Evolutionary conservation across 2,113 vertebrate species (phyloP), one percentile per base, ranked within the genome.

Genomic region (Proterorhinus semilunaris): DNA sequence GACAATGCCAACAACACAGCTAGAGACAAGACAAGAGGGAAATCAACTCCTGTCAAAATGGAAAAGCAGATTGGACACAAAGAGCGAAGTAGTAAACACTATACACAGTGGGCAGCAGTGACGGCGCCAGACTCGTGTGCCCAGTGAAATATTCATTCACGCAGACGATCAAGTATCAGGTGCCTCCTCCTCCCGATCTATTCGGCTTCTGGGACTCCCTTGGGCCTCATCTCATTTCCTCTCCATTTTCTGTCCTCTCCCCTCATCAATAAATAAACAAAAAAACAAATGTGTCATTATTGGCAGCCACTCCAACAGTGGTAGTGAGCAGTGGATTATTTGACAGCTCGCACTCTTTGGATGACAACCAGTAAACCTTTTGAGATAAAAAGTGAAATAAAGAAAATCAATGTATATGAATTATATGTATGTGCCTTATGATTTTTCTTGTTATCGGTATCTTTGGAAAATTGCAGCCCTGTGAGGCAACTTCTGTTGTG

Each of bases 61-160:
- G 21, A 21, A 21, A 21, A 21, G 17, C 17, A 66, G 51, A 15
- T 62, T 4, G 36, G n/a, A 6, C n/a, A 63, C 42, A 15, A 5
- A n/a, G 48, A 46, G 16, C 3, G 44, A 61, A 63, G 46, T 7
- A 7, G 46, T 12, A 12, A 42, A 65, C 6, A 12, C 13, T 4
- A 21, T 17, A 55, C n/a, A 10, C 62, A 54, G 55, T 42, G 53
- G 48, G 69, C 48, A 48, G 78, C 27, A 59, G 64, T 51, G 61
- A 62, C 17, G 54, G 75, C 10, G 50, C 68, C 76, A 66, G 50
- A 62, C 74, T 55, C 78, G 45, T 65, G 58, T 66, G 76, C 81
- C 58, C 68, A 71, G 86, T 89, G 86, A 90, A 90, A 91, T 84
- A 90, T 91, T 90, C 52, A 89, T 91, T 58, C 75, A 66, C 44